Evolutionary conservation across 2,113 vertebrate genomes (phyloP), one percentile per base, ranked within the genome.

Genomic region (Eurypyga helias): DNA sequence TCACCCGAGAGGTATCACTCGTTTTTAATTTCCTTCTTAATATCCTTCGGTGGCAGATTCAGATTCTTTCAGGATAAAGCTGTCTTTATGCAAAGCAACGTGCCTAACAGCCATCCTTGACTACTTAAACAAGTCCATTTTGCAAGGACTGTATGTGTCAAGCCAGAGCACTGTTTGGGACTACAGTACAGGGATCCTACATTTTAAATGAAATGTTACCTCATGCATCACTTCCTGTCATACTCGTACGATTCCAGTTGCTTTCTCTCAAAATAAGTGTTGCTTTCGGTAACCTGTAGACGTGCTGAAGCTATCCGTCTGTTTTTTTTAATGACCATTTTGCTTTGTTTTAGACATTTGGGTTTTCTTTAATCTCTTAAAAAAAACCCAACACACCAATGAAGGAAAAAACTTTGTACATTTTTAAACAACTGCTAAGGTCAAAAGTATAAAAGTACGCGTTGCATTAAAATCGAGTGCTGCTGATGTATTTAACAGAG

Each of bases 61-160:
- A 71, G 51, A 79, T 64, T 84, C 20, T 92, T 83, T 94, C 49
- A 75, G 60, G 67, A 75, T 78, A 83, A 93, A 90, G 76, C 41
- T 87, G 64, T 72, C 76, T 75, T 92, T 90, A 90, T 87, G 77
- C 85, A 96, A 92, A 96, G 88, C 29, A 67, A 79, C 8, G 45
- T 95, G 90, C 65, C 86, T 93, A 92, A 75, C 31, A 95, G 80
- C 83, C 70, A 90, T 86, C 67, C 67, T 41, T 1, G 0, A 78
- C 67, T 88, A 92, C 51, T 88, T 91, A 90, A 96, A 96, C 87
- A 82, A 93, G 89, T 92, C 89, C 69, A 57, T 70, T 92, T 81
- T 96, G 64, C 76, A 73, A 91, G 83, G 83, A 96, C 89, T 78
- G 54, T 82, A 94, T 54, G 62, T 89, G 45, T 75, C 43, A 34